Evolutionary conservation across 2,113 vertebrate genomes (phyloP).

Genomic region (Megalops atlanticus): DNA sequence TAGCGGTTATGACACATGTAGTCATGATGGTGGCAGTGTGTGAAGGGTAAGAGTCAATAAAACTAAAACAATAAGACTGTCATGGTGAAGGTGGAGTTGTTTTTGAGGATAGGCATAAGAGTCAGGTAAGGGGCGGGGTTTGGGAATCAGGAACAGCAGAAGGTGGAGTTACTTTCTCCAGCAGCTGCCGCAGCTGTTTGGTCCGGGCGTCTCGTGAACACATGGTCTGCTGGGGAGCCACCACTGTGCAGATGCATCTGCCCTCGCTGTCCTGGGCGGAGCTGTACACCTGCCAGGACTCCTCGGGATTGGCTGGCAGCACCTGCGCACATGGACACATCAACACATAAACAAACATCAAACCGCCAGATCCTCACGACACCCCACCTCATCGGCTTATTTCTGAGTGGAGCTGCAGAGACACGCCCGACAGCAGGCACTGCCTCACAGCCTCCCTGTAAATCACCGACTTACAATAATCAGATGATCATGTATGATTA

Average conservation of each 20-base stretch:
- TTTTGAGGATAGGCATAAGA: too few relatives aligned
- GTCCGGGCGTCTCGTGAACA: conserved; percentile 93
- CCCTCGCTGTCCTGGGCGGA: conserved; percentile 95
- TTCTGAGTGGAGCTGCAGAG: background rate
- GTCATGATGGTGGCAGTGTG: too few relatives aligned
- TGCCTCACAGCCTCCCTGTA: background rate
- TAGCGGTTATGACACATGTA: too few relatives aligned
- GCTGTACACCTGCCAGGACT: conserved; percentile 97
- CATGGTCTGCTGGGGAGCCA: conserved; percentile 92
- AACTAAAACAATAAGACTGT: too few relatives aligned
- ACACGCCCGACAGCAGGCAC: background rate
- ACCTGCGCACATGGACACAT: conserved; percentile 66
- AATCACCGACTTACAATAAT: background rate
- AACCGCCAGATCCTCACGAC: background rate
- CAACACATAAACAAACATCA: background rate
- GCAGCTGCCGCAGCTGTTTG: conserved; percentile 89
- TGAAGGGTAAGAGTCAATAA: too few relatives aligned
- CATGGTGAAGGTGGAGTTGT: too few relatives aligned
- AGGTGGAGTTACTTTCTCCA: conserved; percentile 84
- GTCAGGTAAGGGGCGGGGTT: background rate
- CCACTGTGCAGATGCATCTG: conserved; percentile 95
- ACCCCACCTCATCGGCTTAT: background rate
- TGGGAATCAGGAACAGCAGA: background rate
- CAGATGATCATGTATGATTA: conserved; percentile 22
- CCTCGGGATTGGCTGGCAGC: conserved; percentile 87